Conservation (phyloP, 1,140 invertebrate species). For the Arctopsyche grandis region DNA sequence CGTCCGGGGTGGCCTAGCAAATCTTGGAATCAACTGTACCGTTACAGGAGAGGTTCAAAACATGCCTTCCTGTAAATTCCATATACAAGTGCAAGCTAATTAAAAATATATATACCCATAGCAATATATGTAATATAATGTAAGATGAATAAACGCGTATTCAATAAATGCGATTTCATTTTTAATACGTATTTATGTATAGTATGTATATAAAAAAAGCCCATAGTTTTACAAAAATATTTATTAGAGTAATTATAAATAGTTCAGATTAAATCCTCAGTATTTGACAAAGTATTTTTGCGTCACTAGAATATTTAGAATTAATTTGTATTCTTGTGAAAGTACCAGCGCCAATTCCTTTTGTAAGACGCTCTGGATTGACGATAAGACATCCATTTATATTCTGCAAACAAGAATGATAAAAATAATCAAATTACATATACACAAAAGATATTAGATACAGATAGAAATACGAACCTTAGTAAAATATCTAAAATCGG, state of each 20-base stretch:
- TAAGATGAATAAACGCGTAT: no score
- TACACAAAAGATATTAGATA: constrained; percentile 33
- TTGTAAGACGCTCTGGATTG: constrained; percentile 85
- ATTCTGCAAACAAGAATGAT: constrained; percentile 65
- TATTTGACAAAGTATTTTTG: constrained; percentile 46
- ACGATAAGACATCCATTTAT: constrained; percentile 81
- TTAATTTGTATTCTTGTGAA: constrained; percentile 66
- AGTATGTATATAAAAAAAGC: no score
- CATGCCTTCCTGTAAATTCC: constrained; percentile 95
- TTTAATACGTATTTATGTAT: no score
- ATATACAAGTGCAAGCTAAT: constrained; percentile 81
- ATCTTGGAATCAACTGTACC: constrained; percentile 92
- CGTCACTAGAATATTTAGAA: constrained; percentile 29
- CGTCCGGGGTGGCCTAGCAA: constrained; percentile 92
- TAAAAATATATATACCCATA: constrained; percentile 32
- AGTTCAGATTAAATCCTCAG: constrained; percentile 44
- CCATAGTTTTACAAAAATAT: no score
- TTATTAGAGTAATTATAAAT: no score
- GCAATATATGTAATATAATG: no score
- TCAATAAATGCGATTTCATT: no score
- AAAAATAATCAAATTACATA: constrained; percentile 31
- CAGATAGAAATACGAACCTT: constrained; percentile 68
- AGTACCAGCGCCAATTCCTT: constrained; percentile 72
- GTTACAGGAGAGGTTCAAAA: constrained; percentile 94
- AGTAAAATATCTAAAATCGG: constrained; percentile 83